Evolutionary conservation across 2,113 vertebrate genomes (phyloP).

Genomic region (Phrynosoma blainvillii): DNA sequence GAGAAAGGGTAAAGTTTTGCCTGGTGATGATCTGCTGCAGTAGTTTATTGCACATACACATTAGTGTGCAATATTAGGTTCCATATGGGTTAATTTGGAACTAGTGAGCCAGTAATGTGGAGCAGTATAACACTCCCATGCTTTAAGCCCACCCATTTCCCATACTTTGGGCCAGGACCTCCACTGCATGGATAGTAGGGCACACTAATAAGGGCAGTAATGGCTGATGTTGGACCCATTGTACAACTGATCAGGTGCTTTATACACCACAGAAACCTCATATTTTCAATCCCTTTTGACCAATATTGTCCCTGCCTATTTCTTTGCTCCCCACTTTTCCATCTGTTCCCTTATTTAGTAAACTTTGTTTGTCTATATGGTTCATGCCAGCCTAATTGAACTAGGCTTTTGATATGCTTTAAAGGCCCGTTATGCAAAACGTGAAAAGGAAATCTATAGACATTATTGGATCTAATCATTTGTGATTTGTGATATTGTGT

Average conservation of each 20-base stretch:
- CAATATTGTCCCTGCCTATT: background rate
- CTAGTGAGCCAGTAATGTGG: background rate
- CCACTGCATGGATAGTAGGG: background rate
- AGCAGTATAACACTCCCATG: background rate
- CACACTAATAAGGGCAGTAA: too few relatives aligned
- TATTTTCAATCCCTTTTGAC: background rate
- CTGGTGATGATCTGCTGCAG: background rate
- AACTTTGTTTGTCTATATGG: background rate
- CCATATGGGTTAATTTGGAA: background rate
- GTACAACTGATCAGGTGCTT: too few relatives aligned
- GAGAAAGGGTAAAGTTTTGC: background rate
- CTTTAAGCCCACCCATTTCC: background rate
- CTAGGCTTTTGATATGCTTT: background rate
- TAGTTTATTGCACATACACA: background rate
- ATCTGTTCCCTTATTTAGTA: background rate
- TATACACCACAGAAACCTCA: background rate
- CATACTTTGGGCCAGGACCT: background rate
- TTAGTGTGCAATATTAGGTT: background rate
- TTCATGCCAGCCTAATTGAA: background rate
- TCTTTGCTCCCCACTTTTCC: background rate
- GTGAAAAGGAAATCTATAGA: background rate
- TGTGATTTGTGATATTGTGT: too few relatives aligned
- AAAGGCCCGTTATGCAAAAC: background rate
- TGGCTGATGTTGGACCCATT: background rate
- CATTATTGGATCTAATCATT: background rate